Evolutionary conservation across 1,140 invertebrate species (phyloP).

Genomic region (Trissolcus basalis): DNA sequence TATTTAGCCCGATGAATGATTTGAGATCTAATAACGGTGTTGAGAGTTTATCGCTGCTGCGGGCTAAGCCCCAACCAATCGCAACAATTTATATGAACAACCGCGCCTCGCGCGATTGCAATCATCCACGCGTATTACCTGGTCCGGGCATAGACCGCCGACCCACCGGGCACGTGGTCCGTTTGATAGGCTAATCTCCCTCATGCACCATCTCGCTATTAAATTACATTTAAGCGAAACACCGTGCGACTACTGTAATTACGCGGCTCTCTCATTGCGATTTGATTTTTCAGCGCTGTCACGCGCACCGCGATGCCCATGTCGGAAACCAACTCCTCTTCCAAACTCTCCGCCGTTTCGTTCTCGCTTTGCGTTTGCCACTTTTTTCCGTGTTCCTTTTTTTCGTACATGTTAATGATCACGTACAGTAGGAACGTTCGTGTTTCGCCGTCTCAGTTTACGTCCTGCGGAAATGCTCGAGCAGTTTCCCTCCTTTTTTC

Average conservation of each 20-base stretch:
- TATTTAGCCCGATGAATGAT: slow-evolving; percentile 43
- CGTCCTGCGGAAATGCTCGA: no score
- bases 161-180: slow-evolving; percentile 44
- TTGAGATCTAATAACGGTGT: slow-evolving; percentile 53
- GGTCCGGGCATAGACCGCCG: slow-evolving; percentile 32
- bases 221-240: slow-evolving; percentile 45
- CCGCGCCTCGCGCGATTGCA: slow-evolving; percentile 34
- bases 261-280: slow-evolving; percentile 28
- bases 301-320: slow-evolving; percentile 6
- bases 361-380: neutral
- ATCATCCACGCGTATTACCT: slow-evolving; percentile 27
- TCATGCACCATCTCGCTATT: slow-evolving; percentile 33
- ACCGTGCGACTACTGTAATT: slow-evolving; percentile 45
- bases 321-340: slow-evolving; percentile 15
- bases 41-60: slow-evolving; percentile 32
- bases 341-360: slow-evolving; percentile 1
- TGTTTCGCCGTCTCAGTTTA: no score
- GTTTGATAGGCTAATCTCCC: slow-evolving; percentile 45
- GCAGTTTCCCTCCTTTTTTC: no score
- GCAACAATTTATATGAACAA: slow-evolving; percentile 54
- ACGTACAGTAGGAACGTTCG: no score
- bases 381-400: neutral
- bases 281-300: slow-evolving; percentile 18
- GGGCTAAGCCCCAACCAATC: slow-evolving; percentile 36
- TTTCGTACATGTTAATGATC: no score